phyloP scores from a whole-genome alignment of 2,888 invertebrate genomes.

The Noctuana brunneofusca region DNA sequence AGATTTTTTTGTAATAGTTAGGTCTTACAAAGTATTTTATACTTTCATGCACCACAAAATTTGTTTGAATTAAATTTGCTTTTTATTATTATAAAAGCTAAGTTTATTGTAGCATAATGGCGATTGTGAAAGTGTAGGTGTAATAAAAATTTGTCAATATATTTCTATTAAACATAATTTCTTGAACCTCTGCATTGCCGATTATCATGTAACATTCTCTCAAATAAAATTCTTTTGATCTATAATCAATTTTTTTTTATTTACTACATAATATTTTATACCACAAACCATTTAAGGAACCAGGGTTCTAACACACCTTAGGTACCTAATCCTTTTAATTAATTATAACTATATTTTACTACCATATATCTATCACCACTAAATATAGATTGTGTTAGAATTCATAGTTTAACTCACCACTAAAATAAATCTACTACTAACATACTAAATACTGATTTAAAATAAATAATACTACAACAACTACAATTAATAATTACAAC shows the following conservation, averaged over 20 bases:
- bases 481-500: slow-evolving; percentile 27
- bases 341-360: not conserved
- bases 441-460: slow-evolving; percentile 13
- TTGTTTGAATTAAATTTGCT: slow-evolving; percentile 58
- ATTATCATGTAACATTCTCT: slow-evolving; percentile 81
- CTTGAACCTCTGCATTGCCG: slow-evolving; percentile 81
- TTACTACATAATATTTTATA: slow-evolving; percentile 14
- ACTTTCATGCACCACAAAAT: slow-evolving; percentile 63
- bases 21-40: slow-evolving; percentile 55
- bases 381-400: not conserved
- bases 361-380: no score
- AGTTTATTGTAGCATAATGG: slow-evolving; percentile 74
- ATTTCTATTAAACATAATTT: slow-evolving; percentile 78
- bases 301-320: slow-evolving; percentile 9
- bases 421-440: slow-evolving; percentile 13
- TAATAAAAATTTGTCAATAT: slow-evolving; percentile 76
- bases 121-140: slow-evolving; percentile 73
- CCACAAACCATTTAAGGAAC: not conserved
- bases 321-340: no score
- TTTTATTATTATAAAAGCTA: slow-evolving; percentile 66
- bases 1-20: slow-evolving; percentile 65
- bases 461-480: slow-evolving; percentile 39
- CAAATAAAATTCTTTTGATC: slow-evolving; percentile 84
- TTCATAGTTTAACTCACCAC: not conserved
- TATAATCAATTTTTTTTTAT: slow-evolving; percentile 44